Evolutionary conservation across 2,888 invertebrate genomes (phyloP), one percentile per base, ranked within the genome.

Genomic region (Bunonema sp.): DNA sequence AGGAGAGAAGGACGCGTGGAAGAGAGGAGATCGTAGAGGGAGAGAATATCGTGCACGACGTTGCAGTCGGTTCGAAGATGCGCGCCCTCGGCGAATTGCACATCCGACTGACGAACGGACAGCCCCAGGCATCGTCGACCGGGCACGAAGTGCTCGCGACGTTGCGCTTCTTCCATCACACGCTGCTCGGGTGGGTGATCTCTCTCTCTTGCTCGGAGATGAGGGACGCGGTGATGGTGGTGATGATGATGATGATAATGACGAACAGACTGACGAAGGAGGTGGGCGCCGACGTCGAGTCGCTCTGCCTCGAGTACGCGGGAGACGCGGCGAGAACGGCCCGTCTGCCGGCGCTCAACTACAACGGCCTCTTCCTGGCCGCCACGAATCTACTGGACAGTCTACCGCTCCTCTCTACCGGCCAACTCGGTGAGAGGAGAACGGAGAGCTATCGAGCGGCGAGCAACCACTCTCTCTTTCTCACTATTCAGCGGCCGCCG

Each of bases 121-220:
- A 63, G 36, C 67, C 67, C 45, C 28, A 37, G 18, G 29, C 29
- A 37, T 53, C 62, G 8, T 93, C 93, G 30, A 84, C 86, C 46
- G 91, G 91, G 50, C 78, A 81, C 48, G 97, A 97, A 72, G 85
- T 97, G 71, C 87, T 88, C 50, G 89, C 87, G 74, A 91, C 89
- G 42, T 79, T 97, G 68, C 88, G 91, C 72, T 91, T 89, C 74
- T 93, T 97, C 75, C 86, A 89, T 34, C 88, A 89, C 75, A 89
- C 88, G 31, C 76, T 97, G 49, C 77, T 93, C 57, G 84, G 74
- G 93, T 93, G 77, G 79, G 80, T 77, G 49, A 5, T 5, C 12
- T 26, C 19, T 16, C 23, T 60, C 33, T 62, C 60, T 39, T 46
- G 54, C 37, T 46, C 47, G 34, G 66, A 85, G 20, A 82, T 83